Evolutionary conservation across 2,797 vertebrate genomes (phyloP).

Genomic region (Muscicapa striata): DNA sequence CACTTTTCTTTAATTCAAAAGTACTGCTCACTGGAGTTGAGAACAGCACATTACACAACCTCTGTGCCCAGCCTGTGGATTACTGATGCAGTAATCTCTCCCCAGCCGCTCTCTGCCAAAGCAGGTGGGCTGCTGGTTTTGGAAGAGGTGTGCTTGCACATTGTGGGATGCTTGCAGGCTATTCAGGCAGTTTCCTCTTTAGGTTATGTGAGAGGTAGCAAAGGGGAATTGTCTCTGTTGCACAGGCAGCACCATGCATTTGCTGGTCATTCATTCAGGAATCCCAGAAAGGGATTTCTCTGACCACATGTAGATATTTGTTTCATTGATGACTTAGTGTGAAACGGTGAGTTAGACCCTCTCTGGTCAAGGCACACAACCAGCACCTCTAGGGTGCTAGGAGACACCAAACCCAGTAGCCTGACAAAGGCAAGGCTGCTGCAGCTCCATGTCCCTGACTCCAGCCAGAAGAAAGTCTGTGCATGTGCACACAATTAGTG

Average conservation of each 20-base stretch:
- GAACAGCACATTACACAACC: not conserved
- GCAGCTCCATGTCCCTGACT: accelerated
- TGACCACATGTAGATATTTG: not conserved
- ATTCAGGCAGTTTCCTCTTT: not conserved
- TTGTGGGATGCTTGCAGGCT: not conserved
- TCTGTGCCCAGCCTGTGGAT: not conserved
- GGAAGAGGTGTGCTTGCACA: not conserved
- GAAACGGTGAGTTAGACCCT: not conserved
- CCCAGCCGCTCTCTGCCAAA: accelerated
- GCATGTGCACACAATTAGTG: accelerated
- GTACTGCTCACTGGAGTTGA: not conserved
- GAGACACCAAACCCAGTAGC: not conserved
- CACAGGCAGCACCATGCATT: accelerated
- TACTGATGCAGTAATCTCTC: not conserved
- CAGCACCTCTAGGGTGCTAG: not conserved
- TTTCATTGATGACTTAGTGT: not conserved
- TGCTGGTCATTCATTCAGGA: not conserved
- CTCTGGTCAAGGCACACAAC: not conserved
- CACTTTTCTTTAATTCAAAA: slow-evolving; percentile 37
- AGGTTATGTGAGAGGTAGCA: not conserved
- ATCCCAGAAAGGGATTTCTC: not conserved
- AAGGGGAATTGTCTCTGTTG: accelerated
- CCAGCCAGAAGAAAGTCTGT: not conserved
- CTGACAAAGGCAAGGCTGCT: not conserved
- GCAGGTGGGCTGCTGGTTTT: not conserved